A percentile compares a stretch with the other conserved stretches of the same genome.
phyloP scores from a whole-genome alignment of 2,888 invertebrate species.

The Papilio protenor region DNA sequence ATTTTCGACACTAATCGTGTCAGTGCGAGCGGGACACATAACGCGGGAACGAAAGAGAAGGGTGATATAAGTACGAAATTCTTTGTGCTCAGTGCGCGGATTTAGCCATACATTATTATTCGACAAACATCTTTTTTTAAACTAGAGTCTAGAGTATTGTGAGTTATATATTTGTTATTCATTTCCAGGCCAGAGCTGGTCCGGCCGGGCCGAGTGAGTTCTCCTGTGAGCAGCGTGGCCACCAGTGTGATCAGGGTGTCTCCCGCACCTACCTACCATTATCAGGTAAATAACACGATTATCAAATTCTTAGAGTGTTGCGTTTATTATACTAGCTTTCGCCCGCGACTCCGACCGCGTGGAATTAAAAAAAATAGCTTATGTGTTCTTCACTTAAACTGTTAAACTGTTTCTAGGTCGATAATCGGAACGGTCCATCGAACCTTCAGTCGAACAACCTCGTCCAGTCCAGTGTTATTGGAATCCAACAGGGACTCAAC shows the following conservation, averaged over 20 bases:
- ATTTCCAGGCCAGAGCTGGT: constrained; percentile 88
- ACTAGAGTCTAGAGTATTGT: not conserved
- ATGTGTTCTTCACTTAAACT: no score
- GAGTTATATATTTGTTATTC: constrained; percentile 30
- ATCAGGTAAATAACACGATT: constrained; percentile 64
- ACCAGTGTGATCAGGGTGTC: constrained; percentile 94
- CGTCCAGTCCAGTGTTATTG: constrained; percentile 65
- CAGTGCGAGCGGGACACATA: no score
- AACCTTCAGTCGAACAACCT: constrained; percentile 63
- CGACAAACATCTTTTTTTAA: no score
- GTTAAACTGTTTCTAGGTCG: constrained; percentile 61
- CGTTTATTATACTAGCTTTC: no score
- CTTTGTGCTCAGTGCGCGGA: no score
- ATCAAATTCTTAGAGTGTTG: not conserved
- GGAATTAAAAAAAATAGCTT: no score
- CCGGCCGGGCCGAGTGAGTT: constrained; percentile 84
- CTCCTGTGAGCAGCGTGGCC: constrained; percentile 83
- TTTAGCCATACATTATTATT: no score
- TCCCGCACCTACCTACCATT: constrained; percentile 86
- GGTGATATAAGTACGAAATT: no score
- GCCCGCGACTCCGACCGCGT: no score
- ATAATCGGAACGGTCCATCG: constrained; percentile 73
- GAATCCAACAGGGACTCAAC: constrained; percentile 64
- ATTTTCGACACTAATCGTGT: no score
- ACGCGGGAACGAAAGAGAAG: no score